These are phyloP conservation scores for Heliornis fulica DNA, from an alignment of 2,113 vertebrate species.

Conservation along the genomic window DNA sequence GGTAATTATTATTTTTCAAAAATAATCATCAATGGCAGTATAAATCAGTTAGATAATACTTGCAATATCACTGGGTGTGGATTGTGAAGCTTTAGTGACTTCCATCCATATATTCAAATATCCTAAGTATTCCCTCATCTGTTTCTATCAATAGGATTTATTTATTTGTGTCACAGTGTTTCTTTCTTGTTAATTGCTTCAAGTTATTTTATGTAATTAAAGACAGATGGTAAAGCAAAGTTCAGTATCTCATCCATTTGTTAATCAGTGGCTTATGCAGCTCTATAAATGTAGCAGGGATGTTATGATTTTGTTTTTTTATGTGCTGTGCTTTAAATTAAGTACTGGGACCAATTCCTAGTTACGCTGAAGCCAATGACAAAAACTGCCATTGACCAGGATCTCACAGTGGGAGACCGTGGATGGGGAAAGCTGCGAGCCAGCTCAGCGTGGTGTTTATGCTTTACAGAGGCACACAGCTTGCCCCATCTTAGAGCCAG, in stretches of 20 bases:
- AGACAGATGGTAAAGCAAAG: conserved; percentile 67
- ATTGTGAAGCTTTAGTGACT: not conserved
- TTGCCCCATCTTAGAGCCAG: not conserved
- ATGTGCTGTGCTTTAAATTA: conserved; percentile 65
- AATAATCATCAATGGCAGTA: not conserved
- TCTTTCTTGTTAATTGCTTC: conserved; percentile 66
- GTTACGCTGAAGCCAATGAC: conserved; percentile 45
- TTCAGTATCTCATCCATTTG: conserved; percentile 67
- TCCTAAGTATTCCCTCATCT: conserved; percentile 39
- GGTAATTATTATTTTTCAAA: conserved; percentile 4
- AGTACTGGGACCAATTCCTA: conserved; percentile 48
- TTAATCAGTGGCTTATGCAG: conserved; percentile 59
- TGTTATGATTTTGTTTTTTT: conserved; percentile 53
- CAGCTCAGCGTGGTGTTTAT: conserved; percentile 38
- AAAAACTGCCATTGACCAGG: conserved; percentile 65
- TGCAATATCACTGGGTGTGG: not conserved
- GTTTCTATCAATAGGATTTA: conserved; percentile 64
- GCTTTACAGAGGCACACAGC: not conserved
- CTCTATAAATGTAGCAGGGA: conserved; percentile 58
- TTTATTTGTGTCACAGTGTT: conserved; percentile 64
- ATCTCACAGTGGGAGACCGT: conserved; percentile 42
- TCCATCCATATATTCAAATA: conserved; percentile 11
- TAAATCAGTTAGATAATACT: not conserved
- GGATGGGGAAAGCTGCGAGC: conserved; percentile 33
- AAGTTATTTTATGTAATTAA: conserved; percentile 70